Conservation (phyloP, 2,797 vertebrate species). For the Spheniscus humboldti region DNA sequence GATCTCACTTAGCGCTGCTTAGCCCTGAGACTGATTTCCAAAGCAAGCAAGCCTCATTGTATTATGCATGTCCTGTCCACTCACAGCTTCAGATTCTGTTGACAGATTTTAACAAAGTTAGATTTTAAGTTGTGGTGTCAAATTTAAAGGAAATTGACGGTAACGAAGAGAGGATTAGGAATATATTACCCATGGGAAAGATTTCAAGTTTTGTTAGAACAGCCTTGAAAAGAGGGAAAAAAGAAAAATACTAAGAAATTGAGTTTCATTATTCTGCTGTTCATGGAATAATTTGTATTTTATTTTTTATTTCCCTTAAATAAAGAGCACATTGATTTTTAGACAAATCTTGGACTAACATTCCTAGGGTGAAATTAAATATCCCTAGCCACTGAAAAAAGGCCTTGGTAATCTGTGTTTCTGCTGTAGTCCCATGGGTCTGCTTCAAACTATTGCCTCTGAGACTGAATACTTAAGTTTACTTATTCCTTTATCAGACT, state of each 20-base stretch:
- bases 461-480: not conserved
- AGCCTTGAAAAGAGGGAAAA: not conserved
- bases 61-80: not conserved
- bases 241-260: not conserved
- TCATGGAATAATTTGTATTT: not conserved
- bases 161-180: not conserved
- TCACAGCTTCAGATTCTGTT: not conserved
- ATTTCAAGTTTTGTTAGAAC: not conserved
- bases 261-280: not conserved
- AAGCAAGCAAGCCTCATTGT: not conserved
- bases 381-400: not conserved
- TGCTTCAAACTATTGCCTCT: not conserved
- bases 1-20: not conserved
- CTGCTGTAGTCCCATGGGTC: not conserved
- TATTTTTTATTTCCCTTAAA: not conserved
- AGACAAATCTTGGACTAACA: not conserved
- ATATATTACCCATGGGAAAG: not conserved
- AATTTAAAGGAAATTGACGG: not conserved
- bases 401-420: not conserved
- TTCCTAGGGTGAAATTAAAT: not conserved
- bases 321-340: not conserved
- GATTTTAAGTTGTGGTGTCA: not conserved
- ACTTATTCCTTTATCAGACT: not conserved
- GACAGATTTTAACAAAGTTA: not conserved
- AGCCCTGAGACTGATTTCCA: not conserved